Conservation (phyloP, 2,113 vertebrate species). For the Tapirus terrestris region DNA sequence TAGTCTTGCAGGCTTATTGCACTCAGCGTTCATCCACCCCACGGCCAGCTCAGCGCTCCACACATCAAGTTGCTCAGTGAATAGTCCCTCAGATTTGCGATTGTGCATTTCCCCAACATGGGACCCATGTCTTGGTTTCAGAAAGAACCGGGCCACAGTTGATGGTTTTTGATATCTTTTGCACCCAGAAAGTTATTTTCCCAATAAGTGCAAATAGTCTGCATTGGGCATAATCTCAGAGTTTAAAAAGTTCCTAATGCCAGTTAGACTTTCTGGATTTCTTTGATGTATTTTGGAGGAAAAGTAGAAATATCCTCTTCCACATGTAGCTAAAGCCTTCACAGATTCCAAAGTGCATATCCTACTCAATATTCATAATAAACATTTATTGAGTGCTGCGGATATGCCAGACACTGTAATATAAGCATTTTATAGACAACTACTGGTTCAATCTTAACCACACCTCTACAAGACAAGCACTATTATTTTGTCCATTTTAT, state of each 20-base stretch:
- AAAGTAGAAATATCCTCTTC: neutral
- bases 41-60: neutral
- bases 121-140: neutral
- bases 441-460: neutral
- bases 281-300: neutral
- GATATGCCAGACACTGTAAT: neutral
- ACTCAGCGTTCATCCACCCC: neutral
- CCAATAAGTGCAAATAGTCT: constrained; percentile 30
- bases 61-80: neutral
- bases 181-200: constrained; percentile 55
- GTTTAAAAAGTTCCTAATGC: constrained; percentile 40
- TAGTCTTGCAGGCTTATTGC: neutral
- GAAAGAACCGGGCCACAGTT: neutral
- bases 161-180: neutral
- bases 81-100: neutral
- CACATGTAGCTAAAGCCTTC: neutral
- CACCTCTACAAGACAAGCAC: neutral
- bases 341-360: neutral
- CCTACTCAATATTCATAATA: neutral
- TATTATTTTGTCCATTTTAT: neutral
- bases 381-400: neutral
- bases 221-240: constrained; percentile 51
- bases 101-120: neutral
- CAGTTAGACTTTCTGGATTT: neutral
- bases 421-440: neutral